Evolutionary conservation across 2,888 invertebrate species (phyloP).

Genomic region (Sminthurinus aureus): DNA sequence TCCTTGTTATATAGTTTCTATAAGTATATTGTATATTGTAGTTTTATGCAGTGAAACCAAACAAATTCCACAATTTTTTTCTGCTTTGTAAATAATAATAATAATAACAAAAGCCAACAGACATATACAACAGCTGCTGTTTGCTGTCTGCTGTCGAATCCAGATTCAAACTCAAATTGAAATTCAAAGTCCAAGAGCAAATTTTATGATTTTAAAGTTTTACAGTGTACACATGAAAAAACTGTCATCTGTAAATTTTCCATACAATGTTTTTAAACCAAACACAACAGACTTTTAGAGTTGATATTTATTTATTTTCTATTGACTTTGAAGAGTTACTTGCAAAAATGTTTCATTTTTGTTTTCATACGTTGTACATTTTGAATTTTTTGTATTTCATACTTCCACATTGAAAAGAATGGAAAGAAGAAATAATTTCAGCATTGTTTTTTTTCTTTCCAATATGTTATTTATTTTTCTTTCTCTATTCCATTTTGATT

Average conservation of each 20-base stretch:
- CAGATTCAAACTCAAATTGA: not conserved
- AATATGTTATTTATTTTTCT: too few relatives aligned
- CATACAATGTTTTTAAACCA: not conserved
- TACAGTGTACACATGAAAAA: not conserved
- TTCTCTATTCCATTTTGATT: too few relatives aligned
- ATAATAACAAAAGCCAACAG: not conserved
- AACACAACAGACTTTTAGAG: constrained; percentile 1
- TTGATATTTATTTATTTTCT: constrained; percentile 1
- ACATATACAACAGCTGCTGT: not conserved
- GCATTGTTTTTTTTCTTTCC: too few relatives aligned
- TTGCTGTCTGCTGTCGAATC: not conserved
- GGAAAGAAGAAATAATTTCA: not conserved
- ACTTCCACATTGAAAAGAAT: not conserved
- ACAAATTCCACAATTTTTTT: not conserved
- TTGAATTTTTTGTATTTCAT: not conserved
- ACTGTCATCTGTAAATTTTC: not conserved
- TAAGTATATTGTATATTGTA: not conserved
- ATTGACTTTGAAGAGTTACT: too few relatives aligned
- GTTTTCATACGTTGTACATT: not conserved
- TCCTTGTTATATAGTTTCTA: too few relatives aligned
- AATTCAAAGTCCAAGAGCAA: not conserved
- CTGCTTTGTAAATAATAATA: not conserved
- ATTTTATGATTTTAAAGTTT: not conserved
- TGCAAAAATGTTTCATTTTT: too few relatives aligned
- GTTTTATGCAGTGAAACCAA: not conserved